Conservation (phyloP, 1,140 invertebrate species). For the Bombus affinis region DNA sequence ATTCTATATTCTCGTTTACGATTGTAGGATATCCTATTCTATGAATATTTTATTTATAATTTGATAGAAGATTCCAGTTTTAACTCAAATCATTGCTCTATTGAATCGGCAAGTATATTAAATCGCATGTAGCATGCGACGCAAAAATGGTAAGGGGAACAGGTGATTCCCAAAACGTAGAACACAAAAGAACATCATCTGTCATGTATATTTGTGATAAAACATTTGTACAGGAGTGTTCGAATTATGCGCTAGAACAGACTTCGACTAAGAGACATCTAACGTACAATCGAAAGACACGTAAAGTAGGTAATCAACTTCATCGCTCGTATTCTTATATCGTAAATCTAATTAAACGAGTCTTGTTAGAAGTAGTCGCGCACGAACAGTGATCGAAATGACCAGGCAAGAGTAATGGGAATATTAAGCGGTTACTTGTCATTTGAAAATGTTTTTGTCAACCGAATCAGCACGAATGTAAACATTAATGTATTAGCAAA, state of each 20-base stretch:
- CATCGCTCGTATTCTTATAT: background rate
- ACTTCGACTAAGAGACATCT: slow-evolving; percentile 10
- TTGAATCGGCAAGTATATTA: too few relatives aligned
- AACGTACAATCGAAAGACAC: background rate
- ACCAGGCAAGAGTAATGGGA: background rate
- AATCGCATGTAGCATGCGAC: too few relatives aligned
- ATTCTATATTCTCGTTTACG: too few relatives aligned
- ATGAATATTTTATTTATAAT: too few relatives aligned
- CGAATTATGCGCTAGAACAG: slow-evolving; percentile 4
- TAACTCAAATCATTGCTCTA: too few relatives aligned
- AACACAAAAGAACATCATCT: too few relatives aligned
- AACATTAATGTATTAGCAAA: background rate
- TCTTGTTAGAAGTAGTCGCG: background rate
- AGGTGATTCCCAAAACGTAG: too few relatives aligned
- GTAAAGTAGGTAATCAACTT: slow-evolving; percentile 7
- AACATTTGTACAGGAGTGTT: background rate
- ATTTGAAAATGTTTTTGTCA: background rate
- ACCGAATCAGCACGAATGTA: background rate
- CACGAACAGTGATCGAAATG: slow-evolving; percentile 5
- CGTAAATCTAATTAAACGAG: slow-evolving; percentile 11
- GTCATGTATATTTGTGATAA: background rate
- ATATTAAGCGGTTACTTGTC: background rate
- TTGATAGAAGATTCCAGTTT: too few relatives aligned
- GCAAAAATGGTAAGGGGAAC: too few relatives aligned
- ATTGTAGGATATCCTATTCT: too few relatives aligned